Conservation (phyloP, 2,113 vertebrate genomes). For the Alces alces region DNA sequence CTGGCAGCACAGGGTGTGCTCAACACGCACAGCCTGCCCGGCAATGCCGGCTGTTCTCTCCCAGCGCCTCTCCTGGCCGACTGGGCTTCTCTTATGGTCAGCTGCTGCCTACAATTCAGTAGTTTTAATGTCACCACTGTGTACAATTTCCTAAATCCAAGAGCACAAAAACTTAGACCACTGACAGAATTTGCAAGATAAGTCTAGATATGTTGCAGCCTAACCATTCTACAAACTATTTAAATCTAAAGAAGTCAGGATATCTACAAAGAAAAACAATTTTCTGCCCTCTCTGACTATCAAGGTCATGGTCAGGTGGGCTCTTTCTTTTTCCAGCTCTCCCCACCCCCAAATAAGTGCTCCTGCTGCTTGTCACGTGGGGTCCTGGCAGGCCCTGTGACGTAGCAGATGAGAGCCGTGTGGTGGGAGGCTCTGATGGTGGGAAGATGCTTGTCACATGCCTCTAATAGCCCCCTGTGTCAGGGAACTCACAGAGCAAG, state of each 20-base stretch:
- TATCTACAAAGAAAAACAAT: background rate
- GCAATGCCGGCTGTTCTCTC: rapidly evolving
- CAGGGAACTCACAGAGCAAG: slow-evolving; percentile 37
- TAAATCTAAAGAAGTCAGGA: background rate
- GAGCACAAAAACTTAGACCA: background rate
- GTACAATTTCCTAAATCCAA: background rate
- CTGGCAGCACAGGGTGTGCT: rapidly evolving
- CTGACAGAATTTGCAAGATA: background rate
- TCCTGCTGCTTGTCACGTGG: rapidly evolving
- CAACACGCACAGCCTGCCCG: rapidly evolving
- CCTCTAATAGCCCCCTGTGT: slow-evolving; percentile 51
- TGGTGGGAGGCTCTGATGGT: background rate
- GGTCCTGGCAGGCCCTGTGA: background rate
- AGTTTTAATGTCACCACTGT: background rate
- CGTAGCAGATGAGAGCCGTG: rapidly evolving
- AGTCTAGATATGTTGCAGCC: background rate
- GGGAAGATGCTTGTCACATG: background rate
- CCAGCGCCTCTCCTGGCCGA: too few relatives aligned
- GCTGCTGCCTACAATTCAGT: background rate
- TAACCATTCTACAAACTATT: background rate
- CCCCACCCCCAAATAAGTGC: background rate
- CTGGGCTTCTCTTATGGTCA: background rate
- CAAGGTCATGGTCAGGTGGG: background rate
- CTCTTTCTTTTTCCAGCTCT: background rate
- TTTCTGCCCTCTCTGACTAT: background rate